Conservation (phyloP, 2,113 vertebrate genomes). For the Empidonax alnorum region DNA sequence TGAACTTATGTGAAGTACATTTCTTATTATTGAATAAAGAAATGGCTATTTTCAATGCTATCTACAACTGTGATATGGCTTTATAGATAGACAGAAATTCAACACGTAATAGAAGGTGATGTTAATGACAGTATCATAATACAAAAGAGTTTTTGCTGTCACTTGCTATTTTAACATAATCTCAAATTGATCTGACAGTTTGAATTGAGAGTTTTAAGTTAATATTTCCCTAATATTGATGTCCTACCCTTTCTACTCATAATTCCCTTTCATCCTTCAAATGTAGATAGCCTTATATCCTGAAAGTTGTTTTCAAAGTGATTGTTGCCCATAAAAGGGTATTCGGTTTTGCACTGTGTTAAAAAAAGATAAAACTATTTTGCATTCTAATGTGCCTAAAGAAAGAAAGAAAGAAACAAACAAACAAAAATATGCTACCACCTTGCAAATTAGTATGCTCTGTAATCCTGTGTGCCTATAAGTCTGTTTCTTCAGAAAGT, state of each 20-base stretch:
- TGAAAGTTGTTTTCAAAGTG: slow-evolving; percentile 55
- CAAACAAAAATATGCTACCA: slow-evolving; percentile 61
- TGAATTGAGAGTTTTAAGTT: slow-evolving; percentile 22
- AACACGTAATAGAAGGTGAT: neutral
- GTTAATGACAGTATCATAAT: neutral
- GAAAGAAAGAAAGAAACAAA: neutral
- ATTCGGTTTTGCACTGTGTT: slow-evolving; percentile 75
- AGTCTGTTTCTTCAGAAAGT: slow-evolving; percentile 61
- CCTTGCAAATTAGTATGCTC: slow-evolving; percentile 63
- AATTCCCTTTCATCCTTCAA: slow-evolving; percentile 28
- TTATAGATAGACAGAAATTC: neutral
- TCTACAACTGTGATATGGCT: neutral
- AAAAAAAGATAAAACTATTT: slow-evolving; percentile 35
- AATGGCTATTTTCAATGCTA: slow-evolving; percentile 12
- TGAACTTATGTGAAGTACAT: neutral
- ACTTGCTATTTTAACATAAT: neutral
- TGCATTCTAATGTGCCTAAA: slow-evolving; percentile 80
- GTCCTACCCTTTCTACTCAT: slow-evolving; percentile 1
- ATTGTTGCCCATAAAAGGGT: slow-evolving; percentile 55
- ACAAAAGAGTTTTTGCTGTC: slow-evolving; percentile 9
- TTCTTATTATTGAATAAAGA: neutral
- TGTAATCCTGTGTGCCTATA: slow-evolving; percentile 70
- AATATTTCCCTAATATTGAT: slow-evolving; percentile 16
- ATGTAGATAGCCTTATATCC: slow-evolving; percentile 45
- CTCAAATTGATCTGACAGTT: slow-evolving; percentile 31